Evolutionary conservation across 1,140 invertebrate species (phyloP), one percentile per base, ranked within the genome.

Genomic region (Sminthurides bifidus): DNA sequence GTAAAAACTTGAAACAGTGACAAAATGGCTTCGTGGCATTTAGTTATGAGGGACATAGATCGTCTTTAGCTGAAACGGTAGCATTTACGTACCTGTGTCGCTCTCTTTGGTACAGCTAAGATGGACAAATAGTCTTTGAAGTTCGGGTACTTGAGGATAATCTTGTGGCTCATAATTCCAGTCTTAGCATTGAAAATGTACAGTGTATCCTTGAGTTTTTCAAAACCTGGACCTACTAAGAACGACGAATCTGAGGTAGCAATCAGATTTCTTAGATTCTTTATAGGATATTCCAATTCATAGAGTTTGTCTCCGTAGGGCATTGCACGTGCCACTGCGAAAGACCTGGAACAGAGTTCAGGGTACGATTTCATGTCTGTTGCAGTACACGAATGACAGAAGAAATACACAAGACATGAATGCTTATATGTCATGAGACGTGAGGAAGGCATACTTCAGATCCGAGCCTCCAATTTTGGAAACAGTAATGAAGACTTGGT

Each of bases 121-220:
- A 64, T 43, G 1, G 57, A 44, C 10, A 50, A 35, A 33, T 56
- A 64, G 38, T 64, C 63, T 43, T 63, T 63, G 56, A 68, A 73
- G 77, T 81, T 73, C 80, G 71, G 75, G 67, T 79, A 77, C 72
- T 73, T 87, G 35, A 75, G 74, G 14, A 75, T 70, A 58, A 87
- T 80, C 72, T 85, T 92, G 65, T 84, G 83, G 17, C 92, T 70
- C 33, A 85, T 76, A 2, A 78, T 74, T 0, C 93, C 91, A 29
- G 80, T 91, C 64, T 84, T 83, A 0, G 84, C 84, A 66, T 84
- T 85, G 67, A 88, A 88, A 2, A 92, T 80, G 52, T 82, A 80
- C 3, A 96, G 68, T 35, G 83, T 85, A 69, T 95, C 90, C 55
- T 83, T 81, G 51, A 79, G 84, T 68, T 91, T 92, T 62, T 93